A percentile compares a stretch with the other conserved stretches of the same genome.
Conservation (phyloP, 2,797 vertebrate species). For the Phoeniculus purpureus region DNA sequence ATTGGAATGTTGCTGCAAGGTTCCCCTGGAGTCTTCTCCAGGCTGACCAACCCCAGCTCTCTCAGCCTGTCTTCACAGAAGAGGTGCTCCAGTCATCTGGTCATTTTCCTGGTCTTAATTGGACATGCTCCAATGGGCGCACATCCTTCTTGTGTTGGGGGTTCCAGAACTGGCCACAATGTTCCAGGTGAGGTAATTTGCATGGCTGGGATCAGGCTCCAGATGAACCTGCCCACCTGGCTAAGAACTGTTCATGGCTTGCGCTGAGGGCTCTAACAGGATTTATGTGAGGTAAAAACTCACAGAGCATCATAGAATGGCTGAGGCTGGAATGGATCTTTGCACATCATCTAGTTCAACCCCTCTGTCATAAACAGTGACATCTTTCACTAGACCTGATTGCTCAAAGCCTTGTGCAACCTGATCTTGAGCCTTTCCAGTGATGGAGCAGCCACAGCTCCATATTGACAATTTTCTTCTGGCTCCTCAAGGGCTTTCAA, state of each 20-base stretch:
- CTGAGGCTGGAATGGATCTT: not conserved
- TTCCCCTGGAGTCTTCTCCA: too few relatives aligned
- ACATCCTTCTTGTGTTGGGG: too few relatives aligned
- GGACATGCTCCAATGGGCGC: too few relatives aligned
- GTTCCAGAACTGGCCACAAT: too few relatives aligned
- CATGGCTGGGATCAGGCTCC: not conserved
- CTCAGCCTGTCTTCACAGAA: too few relatives aligned
- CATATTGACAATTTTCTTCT: conserved; percentile 4
- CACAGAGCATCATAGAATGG: not conserved
- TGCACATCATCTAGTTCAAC: not conserved
- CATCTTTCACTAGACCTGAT: not conserved
- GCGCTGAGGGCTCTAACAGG: rapidly evolving
- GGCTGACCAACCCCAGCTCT: too few relatives aligned
- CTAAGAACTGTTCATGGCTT: not conserved
- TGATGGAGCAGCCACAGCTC: not conserved
- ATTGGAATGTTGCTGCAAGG: too few relatives aligned
- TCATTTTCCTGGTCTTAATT: too few relatives aligned
- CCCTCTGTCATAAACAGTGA: rapidly evolving
- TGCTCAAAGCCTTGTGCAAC: not conserved
- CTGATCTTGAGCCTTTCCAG: not conserved
- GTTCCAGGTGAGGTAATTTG: not conserved
- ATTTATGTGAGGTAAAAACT: not conserved
- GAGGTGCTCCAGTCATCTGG: too few relatives aligned
- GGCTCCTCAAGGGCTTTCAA: not conserved
- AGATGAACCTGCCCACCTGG: not conserved